Conservation (phyloP, 2,888 invertebrate species). For the Augiades crinisus region DNA sequence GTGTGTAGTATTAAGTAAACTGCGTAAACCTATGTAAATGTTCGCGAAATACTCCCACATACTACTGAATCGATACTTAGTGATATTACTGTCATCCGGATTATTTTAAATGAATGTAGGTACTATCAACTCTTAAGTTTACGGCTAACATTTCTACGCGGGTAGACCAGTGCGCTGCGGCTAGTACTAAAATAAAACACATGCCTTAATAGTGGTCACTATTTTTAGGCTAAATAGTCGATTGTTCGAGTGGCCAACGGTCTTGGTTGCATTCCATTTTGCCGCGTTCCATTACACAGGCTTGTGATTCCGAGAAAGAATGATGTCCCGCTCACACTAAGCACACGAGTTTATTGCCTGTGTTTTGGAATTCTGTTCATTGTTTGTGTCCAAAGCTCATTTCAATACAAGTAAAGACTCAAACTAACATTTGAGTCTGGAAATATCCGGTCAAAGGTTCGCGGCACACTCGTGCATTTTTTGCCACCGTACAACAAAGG, state of each 20-base stretch:
- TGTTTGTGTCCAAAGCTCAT: constrained; percentile 66
- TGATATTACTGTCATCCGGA: too few relatives aligned
- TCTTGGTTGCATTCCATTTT: constrained; percentile 67
- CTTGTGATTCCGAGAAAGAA: constrained; percentile 70
- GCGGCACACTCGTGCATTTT: constrained; percentile 22
- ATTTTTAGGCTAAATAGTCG: constrained; percentile 38
- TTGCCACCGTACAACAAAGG: constrained; percentile 5
- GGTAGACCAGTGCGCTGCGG: neutral
- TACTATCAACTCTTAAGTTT: too few relatives aligned
- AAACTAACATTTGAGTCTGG: constrained; percentile 49
- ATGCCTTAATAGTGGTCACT: constrained; percentile 20
- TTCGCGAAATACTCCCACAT: too few relatives aligned
- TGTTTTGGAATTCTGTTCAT: constrained; percentile 75
- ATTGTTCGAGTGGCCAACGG: constrained; percentile 40
- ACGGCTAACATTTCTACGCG: too few relatives aligned
- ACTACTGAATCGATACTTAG: too few relatives aligned
- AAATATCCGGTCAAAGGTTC: constrained; percentile 60
- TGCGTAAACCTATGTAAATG: too few relatives aligned
- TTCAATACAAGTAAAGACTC: constrained; percentile 56
- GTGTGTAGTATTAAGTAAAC: too few relatives aligned
- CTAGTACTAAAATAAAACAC: constrained; percentile 9
- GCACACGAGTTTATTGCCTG: constrained; percentile 63
- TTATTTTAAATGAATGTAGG: too few relatives aligned
- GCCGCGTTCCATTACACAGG: constrained; percentile 67
- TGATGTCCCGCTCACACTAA: constrained; percentile 73